phyloP scores from a whole-genome alignment of 2,113 vertebrate genomes.

The Spizaetus ornatus region DNA sequence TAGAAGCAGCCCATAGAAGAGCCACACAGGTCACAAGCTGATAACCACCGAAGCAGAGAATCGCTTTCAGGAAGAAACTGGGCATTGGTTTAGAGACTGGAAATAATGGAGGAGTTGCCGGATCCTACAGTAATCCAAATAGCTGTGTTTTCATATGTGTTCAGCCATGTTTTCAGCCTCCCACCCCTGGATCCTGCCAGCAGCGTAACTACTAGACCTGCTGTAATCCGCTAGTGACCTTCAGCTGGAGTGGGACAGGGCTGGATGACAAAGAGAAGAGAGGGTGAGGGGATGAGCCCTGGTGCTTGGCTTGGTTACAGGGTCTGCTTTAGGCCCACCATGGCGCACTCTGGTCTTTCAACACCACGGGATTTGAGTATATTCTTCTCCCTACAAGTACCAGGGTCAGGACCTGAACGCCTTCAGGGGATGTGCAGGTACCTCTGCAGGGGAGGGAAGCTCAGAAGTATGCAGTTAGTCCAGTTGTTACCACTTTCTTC shows the following conservation, averaged over 20 bases:
- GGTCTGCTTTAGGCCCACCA: background rate
- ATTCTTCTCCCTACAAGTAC: background rate
- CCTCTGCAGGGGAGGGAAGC: background rate
- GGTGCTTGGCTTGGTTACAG: background rate
- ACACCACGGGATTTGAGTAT: background rate
- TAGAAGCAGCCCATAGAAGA: background rate
- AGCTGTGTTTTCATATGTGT: background rate
- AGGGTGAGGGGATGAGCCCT: background rate
- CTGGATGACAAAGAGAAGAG: background rate
- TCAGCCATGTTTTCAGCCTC: background rate
- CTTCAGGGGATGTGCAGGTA: background rate
- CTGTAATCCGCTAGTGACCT: background rate
- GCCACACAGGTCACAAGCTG: background rate
- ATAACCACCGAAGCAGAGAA: background rate
- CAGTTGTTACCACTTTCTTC: background rate
- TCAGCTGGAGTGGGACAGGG: background rate
- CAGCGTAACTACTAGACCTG: background rate
- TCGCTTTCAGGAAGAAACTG: background rate
- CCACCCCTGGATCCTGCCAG: background rate
- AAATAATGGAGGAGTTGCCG: background rate
- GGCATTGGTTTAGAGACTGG: background rate
- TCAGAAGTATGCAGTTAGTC: background rate
- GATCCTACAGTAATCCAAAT: background rate
- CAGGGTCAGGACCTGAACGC: background rate
- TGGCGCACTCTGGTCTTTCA: background rate